Conservation (phyloP, 2,113 vertebrate species). For the Petroica traversi region DNA sequence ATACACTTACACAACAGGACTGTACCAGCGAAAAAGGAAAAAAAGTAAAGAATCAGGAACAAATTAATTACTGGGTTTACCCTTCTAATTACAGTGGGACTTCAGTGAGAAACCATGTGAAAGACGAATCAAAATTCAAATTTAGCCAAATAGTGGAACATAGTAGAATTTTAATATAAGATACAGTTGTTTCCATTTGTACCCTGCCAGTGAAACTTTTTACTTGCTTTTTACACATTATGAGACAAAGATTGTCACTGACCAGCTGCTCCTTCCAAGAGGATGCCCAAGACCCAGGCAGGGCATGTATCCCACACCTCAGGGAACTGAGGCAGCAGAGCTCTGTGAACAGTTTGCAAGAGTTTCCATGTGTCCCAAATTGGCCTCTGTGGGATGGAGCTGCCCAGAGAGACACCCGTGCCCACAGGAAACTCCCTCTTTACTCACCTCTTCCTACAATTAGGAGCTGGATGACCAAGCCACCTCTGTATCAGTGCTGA, state of each 20-base stretch:
- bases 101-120: neutral
- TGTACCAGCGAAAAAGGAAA: neutral
- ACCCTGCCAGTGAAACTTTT: neutral
- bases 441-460: slow-evolving; percentile 34
- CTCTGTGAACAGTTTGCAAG: neutral
- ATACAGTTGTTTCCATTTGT: neutral
- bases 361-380: neutral
- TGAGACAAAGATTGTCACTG: neutral
- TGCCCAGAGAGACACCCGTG: neutral
- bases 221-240: neutral
- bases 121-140: neutral
- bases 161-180: neutral
- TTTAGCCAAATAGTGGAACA: rapidly evolving
- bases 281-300: neutral
- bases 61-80: neutral
- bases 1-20: neutral
- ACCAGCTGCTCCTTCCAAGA: neutral
- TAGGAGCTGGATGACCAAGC: neutral
- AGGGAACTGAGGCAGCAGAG: neutral
- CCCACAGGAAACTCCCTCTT: slow-evolving; percentile 19
- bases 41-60: neutral
- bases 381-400: neutral
- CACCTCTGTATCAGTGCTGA: neutral
- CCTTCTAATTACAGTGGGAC: neutral
- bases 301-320: neutral